Evolutionary conservation across 2,888 invertebrate genomes (phyloP), one percentile per base, ranked within the genome.

Genomic region (Tineola bisselliella): DNA sequence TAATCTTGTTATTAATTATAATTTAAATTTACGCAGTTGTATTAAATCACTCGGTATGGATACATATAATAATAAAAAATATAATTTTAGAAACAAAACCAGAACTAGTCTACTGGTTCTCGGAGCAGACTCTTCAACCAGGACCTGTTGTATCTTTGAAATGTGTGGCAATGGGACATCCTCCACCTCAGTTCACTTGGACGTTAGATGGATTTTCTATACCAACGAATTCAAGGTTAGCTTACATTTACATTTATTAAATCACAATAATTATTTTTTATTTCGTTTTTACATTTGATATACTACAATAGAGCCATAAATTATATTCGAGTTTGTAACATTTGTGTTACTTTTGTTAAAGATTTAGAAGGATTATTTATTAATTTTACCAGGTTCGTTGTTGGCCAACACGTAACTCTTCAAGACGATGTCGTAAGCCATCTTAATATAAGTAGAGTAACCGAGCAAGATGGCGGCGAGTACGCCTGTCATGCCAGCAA

Each of bases 131-230:
- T 10, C 84, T 97, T 63, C 96, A 96, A 74, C 96, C 95, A 0
- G 97, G 97, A 15, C 95, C 96, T 33, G 93, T 94, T 65, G 94
- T 97, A 58, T 95, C 96, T 17, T 89, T 98, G 66, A 95, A 95
- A 81, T 98, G 97, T 84, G 94, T 94, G 63, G 96, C 96, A n/a
- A 93, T 95, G 70, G 97, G 97, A 59, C 97, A 95, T 81, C 97
- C 97, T 8, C 93, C 95, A 59, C 97, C 97, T 3, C 93, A 94
- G 77, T 95, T 98, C 81, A 91, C 92, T 59, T 98, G 97, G 97
- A 90, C 93, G 8, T 88, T 96, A 65, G 96, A 96, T 75, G 95
- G 95, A 57, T 95, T 95, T 81, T 92, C 95, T 60, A 90, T 94
- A 74, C 94, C 93, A 31, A 91, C 91, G 61, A 91, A 90, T 72